Base-by-base conservation (phyloP, 2,888 invertebrate species). In the Ceramica pisi region DNA sequence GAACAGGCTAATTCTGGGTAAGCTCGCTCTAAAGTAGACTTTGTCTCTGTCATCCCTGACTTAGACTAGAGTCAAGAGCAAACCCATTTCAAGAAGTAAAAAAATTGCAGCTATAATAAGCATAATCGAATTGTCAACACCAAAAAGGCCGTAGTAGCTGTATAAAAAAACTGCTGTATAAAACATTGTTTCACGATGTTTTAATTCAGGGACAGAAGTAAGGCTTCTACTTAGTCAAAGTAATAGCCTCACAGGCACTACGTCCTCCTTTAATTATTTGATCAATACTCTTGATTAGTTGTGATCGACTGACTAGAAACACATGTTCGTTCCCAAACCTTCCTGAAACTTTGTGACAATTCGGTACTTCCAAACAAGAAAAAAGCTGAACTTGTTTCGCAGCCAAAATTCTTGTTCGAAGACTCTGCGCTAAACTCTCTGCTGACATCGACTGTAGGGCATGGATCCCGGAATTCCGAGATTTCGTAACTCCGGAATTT, bases 231-330 rank as follows among this genome's bases (percentile, higher is more conserved):
- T 31, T 21, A 21, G 16, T 31, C 31, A 23, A 21, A 65, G 44
- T 65, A 59, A 16, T 31, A 31, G 1, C 12, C 16, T 23, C 31
- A 31, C 23, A 21, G 19, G 31, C 14, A 35, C 51, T 6, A 23
- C 12, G 19, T 23, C 9, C 1, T 21, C 21, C 41, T 53, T 41
- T 31, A 38, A 56, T 68, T 56, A 44, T 51, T 23, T 35, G 44
- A 71, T 71, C 59, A 71, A 60, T 71, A 70, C 14, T 70, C 21
- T 19, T 60, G 66, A 66, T 48, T 48, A 66, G 6, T 46, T 63
- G 9, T 57, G 21, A 55, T 55, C 35, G 38, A 59, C 4, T 46
- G 44, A 12, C 5, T 21, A 41, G 38, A 55, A 60, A 44, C 60
- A 21, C 19, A 44, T 60, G 71, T 60, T 26, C 0, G 23, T 60